Percentiles rank a stretch among this genome's conserved stretches.
Evolutionary conservation across 1,140 invertebrate species (phyloP).

Genomic region (Hyphantria cunea): DNA sequence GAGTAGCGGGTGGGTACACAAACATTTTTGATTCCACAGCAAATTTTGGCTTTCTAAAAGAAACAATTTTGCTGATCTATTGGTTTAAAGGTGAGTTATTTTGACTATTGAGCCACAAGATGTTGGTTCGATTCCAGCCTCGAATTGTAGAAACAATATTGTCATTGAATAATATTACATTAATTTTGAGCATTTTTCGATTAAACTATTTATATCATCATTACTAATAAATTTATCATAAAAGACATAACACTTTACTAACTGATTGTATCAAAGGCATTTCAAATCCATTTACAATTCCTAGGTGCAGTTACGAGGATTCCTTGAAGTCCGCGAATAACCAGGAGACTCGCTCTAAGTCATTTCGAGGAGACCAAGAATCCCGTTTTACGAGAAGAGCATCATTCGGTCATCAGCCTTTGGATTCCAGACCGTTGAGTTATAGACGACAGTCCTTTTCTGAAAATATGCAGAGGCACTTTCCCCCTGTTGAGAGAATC

Average conservation of each 20-base stretch:
- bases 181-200: no score
- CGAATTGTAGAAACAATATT: no score
- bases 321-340: constrained; percentile 82
- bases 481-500: constrained; percentile 59
- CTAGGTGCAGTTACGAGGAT: constrained; percentile 85
- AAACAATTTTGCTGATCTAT: not conserved
- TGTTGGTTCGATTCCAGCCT: no score
- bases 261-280: constrained; percentile 2
- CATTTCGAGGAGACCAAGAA: constrained; percentile 41
- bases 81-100: no score
- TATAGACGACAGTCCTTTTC: constrained; percentile 69
- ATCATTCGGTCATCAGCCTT: constrained; percentile 62
- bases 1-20: constrained; percentile 84
- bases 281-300: constrained; percentile 35
- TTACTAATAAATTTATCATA: no score
- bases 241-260: not conserved
- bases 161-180: no score
- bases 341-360: constrained; percentile 48
- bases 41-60: no score
- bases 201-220: no score
- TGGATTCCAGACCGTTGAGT: constrained; percentile 50
- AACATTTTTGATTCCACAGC: not conserved
- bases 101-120: no score
- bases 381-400: constrained; percentile 59
- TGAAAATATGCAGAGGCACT: constrained; percentile 71